These are phyloP conservation scores for Enteromius paludinosus DNA, from an alignment of 2,797 vertebrate genomes.

Conservation along the genomic window DNA sequence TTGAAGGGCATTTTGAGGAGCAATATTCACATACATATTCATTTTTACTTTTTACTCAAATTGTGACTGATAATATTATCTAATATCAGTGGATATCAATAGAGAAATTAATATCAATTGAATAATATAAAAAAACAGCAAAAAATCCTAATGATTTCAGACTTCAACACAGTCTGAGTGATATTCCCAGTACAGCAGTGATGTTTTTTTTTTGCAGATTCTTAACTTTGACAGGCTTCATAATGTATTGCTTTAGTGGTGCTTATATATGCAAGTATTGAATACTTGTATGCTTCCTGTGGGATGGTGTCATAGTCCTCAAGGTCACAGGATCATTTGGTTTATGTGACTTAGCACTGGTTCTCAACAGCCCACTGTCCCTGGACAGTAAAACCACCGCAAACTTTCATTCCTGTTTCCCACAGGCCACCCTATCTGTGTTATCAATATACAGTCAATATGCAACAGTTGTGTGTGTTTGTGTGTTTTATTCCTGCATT, in stretches of 20 bases:
- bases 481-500: not conserved
- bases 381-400: constrained; percentile 39
- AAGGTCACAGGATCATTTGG: constrained; percentile 4
- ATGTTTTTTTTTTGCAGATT: not conserved
- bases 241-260: not conserved
- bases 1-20: too few relatives aligned
- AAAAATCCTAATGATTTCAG: not conserved
- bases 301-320: constrained; percentile 20
- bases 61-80: not conserved
- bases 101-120: not conserved
- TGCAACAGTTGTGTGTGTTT: not conserved
- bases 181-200: not conserved
- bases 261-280: not conserved
- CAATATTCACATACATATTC: not conserved
- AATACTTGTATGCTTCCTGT: constrained; percentile 6
- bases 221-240: not conserved
- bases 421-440: constrained; percentile 30
- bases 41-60: not conserved
- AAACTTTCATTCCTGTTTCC: constrained; percentile 61
- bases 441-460: not conserved
- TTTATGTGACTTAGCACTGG: constrained; percentile 16
- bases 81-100: not conserved
- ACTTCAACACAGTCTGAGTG: not conserved
- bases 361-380: constrained; percentile 36
- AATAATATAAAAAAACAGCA: too few relatives aligned